A percentile compares a stretch with the other conserved stretches of the same genome.
phyloP scores from a whole-genome alignment of 2,888 invertebrate genomes.

The Antheraea yamamai region DNA sequence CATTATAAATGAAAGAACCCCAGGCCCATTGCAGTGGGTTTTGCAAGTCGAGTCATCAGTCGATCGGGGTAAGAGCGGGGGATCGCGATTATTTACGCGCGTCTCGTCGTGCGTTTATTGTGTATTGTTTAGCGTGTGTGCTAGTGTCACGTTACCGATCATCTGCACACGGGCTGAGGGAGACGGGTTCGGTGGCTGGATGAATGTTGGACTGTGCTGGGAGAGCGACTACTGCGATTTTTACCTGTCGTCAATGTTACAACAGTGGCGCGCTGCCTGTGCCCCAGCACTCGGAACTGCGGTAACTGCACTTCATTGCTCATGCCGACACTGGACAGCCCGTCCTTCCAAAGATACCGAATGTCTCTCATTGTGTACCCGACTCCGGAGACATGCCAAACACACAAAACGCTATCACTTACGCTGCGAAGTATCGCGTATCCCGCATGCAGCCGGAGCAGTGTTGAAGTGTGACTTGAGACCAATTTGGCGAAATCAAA shows the following conservation, averaged over 20 bases:
- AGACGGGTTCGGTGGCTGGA: conserved; percentile 76
- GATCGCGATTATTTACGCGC: conserved; percentile 68
- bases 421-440: conserved; percentile 75
- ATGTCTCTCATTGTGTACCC: conserved; percentile 99
- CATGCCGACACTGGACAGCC: conserved; percentile 96
- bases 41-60: conserved; percentile 74
- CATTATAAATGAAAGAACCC: conserved; percentile 78
- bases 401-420: conserved; percentile 83
- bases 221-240: conserved; percentile 65
- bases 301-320: conserved; percentile 97
- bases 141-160: conserved; percentile 72
- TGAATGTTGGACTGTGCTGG: conserved; percentile 70
- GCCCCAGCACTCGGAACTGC: conserved; percentile 98
- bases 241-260: conserved; percentile 98
- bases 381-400: conserved; percentile 87
- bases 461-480: conserved; percentile 53
- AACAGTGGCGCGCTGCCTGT: conserved; percentile 96
- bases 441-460: conserved; percentile 55
- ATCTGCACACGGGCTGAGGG: conserved; percentile 76
- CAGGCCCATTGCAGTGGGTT: conserved; percentile 82
- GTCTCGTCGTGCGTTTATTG: conserved; percentile 71
- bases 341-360: conserved; percentile 97
- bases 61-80: conserved; percentile 72
- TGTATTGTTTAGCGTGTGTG: conserved; percentile 75
- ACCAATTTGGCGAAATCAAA: conserved; percentile 49